Percentiles rank a stretch among this genome's conserved stretches.
These are phyloP conservation scores for Pseudochaenichthys georgianus DNA, from an alignment of 2,797 vertebrate species.

Conservation along the genomic window DNA sequence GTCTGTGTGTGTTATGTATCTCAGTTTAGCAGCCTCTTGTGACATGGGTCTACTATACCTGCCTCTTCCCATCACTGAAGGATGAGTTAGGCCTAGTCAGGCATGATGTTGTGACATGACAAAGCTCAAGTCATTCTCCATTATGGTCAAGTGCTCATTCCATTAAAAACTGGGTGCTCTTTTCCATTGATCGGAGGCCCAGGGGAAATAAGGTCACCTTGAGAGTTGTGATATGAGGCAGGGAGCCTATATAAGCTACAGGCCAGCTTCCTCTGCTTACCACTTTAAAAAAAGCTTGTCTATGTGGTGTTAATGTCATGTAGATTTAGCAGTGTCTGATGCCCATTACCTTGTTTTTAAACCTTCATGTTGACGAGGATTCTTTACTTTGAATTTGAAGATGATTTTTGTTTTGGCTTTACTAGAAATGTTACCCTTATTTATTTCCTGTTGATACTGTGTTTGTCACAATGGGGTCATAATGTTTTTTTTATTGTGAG, in stretches of 20 bases:
- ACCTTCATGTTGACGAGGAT: neutral
- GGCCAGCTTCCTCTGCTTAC: constrained; percentile 22
- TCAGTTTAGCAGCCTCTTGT: constrained; percentile 41
- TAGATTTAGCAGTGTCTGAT: neutral
- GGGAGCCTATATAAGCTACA: constrained; percentile 46
- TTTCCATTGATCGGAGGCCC: constrained; percentile 65
- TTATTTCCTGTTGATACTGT: neutral
- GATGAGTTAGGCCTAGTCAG: constrained; percentile 67
- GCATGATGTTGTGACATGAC: constrained; percentile 63
- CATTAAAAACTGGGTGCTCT: constrained; percentile 23
- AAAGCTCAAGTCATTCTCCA: constrained; percentile 58
- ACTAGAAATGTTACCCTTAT: neutral
- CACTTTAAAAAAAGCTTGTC: constrained; percentile 17
- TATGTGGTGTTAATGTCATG: neutral
- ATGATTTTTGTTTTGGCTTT: neutral
- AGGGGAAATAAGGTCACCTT: constrained; percentile 48
- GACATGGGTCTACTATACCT: constrained; percentile 36
- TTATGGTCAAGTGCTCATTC: constrained; percentile 61
- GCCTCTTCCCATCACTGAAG: constrained; percentile 67
- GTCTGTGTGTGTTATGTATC: constrained; percentile 11
- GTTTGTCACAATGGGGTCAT: neutral
- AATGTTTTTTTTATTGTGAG: neutral
- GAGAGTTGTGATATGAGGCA: constrained; percentile 28
- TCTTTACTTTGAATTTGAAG: neutral
- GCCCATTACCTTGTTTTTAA: neutral